These are phyloP conservation scores for Colossoma macropomum DNA, from an alignment of 2,113 vertebrate species.

Conservation along the genomic window DNA sequence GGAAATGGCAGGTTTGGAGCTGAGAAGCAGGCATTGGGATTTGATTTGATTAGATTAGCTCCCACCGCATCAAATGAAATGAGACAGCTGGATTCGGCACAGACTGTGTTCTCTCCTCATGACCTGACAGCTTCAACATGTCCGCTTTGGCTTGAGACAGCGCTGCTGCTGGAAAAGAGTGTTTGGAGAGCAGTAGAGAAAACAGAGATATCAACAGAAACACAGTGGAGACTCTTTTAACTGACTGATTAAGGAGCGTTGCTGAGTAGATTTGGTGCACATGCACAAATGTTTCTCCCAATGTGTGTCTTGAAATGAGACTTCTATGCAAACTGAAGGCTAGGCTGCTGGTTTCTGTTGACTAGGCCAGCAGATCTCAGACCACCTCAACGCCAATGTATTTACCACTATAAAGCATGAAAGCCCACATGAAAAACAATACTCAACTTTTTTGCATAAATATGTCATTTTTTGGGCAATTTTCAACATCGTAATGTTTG, in stretches of 20 bases:
- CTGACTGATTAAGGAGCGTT: not conserved
- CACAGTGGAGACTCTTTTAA: not conserved
- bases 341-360: not conserved
- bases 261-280: not conserved
- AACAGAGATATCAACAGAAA: constrained; percentile 31
- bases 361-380: no score
- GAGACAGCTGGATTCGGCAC: constrained; percentile 26
- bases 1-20: constrained; percentile 12
- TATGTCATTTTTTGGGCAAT: no score
- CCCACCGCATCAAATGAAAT: not conserved
- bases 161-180: not conserved
- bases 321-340: no score
- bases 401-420: no score
- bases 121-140: not conserved
- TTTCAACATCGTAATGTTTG: no score
- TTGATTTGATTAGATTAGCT: constrained; percentile 39
- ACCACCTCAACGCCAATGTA: no score
- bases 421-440: no score
- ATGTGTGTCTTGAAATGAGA: constrained; percentile 10
- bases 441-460: no score
- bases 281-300: constrained; percentile 28
- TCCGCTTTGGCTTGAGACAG: not conserved
- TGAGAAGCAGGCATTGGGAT: not conserved
- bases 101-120: not conserved
- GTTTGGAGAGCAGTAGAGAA: not conserved